A percentile compares a stretch with the other conserved stretches of the same genome.
Conservation (phyloP, 2,113 vertebrate species). For the Corythaixoides concolor region DNA sequence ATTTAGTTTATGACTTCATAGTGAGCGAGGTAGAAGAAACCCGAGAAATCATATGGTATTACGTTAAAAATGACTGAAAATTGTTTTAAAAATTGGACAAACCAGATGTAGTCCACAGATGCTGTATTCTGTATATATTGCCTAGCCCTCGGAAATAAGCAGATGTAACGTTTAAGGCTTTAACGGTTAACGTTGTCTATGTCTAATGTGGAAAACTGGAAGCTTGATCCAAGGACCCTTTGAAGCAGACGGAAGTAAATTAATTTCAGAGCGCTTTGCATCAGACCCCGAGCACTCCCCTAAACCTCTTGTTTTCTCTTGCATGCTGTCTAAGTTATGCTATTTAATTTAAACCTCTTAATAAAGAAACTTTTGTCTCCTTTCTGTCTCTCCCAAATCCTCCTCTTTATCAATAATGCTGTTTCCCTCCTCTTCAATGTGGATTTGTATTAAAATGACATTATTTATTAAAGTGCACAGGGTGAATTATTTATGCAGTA, state of each 20-base stretch:
- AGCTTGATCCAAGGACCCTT: background rate
- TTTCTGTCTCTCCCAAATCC: conserved; percentile 9
- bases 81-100: background rate
- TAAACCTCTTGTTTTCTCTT: background rate
- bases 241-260: background rate
- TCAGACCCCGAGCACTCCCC: background rate
- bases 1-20: conserved; percentile 42
- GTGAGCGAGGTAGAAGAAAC: background rate
- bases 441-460: conserved; percentile 45
- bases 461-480: conserved; percentile 33
- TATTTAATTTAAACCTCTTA: conserved; percentile 35
- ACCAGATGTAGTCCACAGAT: background rate
- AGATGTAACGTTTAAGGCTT: background rate
- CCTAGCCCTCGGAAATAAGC: background rate
- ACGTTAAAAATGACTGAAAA: background rate
- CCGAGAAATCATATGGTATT: conserved; percentile 15
- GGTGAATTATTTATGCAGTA: conserved; percentile 42
- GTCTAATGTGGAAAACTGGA: background rate
- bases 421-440: background rate
- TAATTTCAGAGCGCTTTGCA: background rate
- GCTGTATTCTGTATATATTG: background rate
- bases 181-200: background rate
- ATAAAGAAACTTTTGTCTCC: background rate
- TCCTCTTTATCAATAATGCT: background rate
- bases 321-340: background rate